Evolutionary conservation across 2,888 invertebrate species (phyloP).

Genomic region (Erannis defoliaria): DNA sequence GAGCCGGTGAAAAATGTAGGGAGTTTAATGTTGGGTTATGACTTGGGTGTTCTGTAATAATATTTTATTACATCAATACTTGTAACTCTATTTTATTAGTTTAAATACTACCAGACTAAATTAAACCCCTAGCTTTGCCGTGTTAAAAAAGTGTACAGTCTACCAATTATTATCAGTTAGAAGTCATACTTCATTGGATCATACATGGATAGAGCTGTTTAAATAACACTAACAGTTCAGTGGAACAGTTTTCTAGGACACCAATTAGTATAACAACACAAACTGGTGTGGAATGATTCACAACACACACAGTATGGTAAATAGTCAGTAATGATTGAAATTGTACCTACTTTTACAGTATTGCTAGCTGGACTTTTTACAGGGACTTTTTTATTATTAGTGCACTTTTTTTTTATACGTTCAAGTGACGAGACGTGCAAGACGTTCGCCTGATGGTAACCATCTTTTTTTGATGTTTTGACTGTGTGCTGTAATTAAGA

Average conservation of each 20-base stretch:
- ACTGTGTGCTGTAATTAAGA: too few relatives aligned
- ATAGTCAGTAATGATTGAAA: too few relatives aligned
- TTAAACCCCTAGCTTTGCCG: not conserved
- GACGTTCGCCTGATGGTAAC: too few relatives aligned
- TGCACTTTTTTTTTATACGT: too few relatives aligned
- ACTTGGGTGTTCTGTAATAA: conserved; percentile 36
- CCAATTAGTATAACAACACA: conserved; percentile 39
- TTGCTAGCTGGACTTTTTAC: too few relatives aligned
- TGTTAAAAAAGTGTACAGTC: too few relatives aligned
- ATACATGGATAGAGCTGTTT: conserved; percentile 14
- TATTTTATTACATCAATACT: conserved; percentile 3
- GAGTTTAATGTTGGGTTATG: conserved; percentile 36
- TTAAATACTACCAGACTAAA: not conserved
- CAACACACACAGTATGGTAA: conserved; percentile 6
- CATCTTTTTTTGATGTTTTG: too few relatives aligned
- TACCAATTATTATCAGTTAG: conserved; percentile 8
- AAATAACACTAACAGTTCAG: conserved; percentile 17
- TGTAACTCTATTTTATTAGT: not conserved
- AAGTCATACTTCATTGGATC: conserved; percentile 10
- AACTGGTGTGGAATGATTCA: conserved; percentile 33
- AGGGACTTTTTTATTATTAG: too few relatives aligned
- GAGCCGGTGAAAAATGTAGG: conserved; percentile 35
- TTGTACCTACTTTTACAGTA: too few relatives aligned
- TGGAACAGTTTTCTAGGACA: conserved; percentile 42
- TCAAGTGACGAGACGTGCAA: too few relatives aligned